Evolutionary conservation across 2,888 invertebrate genomes (phyloP).

Genomic region (Bedellia somnulentella): DNA sequence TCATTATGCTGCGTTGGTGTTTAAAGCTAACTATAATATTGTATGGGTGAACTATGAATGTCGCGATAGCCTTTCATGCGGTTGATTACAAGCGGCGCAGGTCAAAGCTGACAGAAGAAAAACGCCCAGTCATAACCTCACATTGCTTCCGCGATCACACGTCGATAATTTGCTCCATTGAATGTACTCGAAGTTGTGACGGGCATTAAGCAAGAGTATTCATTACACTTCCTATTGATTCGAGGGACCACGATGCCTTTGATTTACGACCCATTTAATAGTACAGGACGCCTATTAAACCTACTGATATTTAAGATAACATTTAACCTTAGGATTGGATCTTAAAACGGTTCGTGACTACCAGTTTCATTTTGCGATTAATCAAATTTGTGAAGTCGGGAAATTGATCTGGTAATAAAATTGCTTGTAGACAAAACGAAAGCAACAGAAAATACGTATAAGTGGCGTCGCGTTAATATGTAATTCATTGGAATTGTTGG

Average conservation of each 20-base stretch:
- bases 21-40: no score
- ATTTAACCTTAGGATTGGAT: no score
- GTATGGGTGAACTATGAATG: no score
- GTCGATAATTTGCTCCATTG: constrained; percentile 24
- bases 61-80: no score
- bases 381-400: no score
- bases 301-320: constrained; percentile 3
- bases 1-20: no score
- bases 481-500: constrained; percentile 6
- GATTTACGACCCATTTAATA: constrained; percentile 33
- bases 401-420: no score
- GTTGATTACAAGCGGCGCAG: no score
- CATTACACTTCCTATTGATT: constrained; percentile 34
- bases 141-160: constrained; percentile 21
- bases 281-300: constrained; percentile 25
- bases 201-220: constrained; percentile 17
- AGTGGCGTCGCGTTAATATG: no score
- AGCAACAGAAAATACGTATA: no score
- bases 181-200: constrained; percentile 18
- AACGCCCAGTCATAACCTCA: constrained; percentile 23
- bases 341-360: no score
- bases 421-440: no score
- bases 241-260: constrained; percentile 24
- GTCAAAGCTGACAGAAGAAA: constrained; percentile 20
- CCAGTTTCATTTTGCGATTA: background rate